A percentile compares a stretch with the other conserved stretches of the same genome.
phyloP scores from a whole-genome alignment of 2,113 vertebrate genomes.

The Arizona elegans region DNA sequence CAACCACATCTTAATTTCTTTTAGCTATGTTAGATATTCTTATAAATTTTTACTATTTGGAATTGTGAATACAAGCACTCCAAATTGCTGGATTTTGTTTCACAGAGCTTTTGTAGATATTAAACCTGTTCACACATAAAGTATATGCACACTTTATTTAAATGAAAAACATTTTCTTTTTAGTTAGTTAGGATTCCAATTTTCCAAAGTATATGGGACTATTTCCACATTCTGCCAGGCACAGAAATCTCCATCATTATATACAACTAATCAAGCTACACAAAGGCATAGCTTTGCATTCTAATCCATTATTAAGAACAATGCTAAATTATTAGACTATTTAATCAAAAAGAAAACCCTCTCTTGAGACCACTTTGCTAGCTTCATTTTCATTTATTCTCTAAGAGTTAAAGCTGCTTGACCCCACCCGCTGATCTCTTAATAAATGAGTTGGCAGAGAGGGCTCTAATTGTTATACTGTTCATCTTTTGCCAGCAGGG shows the following conservation, averaged over 20 bases:
- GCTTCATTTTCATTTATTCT: constrained; percentile 3
- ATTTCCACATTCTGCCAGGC: background rate
- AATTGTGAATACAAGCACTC: background rate
- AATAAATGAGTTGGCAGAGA: background rate
- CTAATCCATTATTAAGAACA: background rate
- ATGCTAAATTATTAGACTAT: background rate
- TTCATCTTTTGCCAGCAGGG: background rate
- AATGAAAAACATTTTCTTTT: background rate
- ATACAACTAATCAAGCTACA: background rate
- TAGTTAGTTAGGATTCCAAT: background rate
- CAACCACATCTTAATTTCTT: background rate
- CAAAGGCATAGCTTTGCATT: background rate
- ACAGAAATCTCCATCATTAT: background rate
- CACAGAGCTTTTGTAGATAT: background rate
- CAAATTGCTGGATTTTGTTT: background rate
- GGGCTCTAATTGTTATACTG: background rate
- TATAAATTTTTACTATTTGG: background rate
- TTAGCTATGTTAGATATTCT: background rate
- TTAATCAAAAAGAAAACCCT: background rate
- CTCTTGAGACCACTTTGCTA: background rate
- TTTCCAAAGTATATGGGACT: background rate
- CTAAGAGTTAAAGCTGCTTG: background rate
- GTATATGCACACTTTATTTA: background rate
- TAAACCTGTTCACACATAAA: background rate
- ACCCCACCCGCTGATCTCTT: background rate